Evolutionary conservation across 1,140 invertebrate genomes (phyloP).

Genomic region (Trichonephila clavipes): DNA sequence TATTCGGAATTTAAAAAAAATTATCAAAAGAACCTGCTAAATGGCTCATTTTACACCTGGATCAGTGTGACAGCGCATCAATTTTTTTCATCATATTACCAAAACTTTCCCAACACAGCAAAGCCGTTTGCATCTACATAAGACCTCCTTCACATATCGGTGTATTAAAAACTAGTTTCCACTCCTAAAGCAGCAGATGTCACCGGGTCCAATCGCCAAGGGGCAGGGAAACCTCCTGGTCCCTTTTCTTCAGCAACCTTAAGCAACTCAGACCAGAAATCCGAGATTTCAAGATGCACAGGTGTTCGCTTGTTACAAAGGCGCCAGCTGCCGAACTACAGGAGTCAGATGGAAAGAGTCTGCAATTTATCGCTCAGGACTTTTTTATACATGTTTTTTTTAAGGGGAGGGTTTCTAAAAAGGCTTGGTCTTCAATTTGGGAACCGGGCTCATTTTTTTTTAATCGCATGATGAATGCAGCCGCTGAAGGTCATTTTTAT

Average conservation of each 20-base stretch:
- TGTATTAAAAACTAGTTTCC: neutral
- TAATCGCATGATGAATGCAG: neutral
- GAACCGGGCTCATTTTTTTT: neutral
- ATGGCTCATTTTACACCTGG: too few relatives aligned
- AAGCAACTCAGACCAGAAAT: constrained; percentile 8
- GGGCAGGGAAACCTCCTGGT: neutral
- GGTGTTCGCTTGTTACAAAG: neutral
- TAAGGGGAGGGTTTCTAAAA: neutral
- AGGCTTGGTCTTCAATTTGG: neutral
- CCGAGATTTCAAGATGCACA: neutral
- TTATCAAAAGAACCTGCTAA: too few relatives aligned
- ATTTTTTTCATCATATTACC: neutral
- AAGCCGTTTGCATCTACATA: neutral
- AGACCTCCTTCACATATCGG: neutral
- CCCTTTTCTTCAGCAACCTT: neutral
- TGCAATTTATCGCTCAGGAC: neutral
- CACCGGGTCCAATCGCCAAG: neutral
- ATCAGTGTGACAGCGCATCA: too few relatives aligned
- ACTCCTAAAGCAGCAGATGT: neutral
- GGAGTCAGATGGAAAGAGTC: neutral
- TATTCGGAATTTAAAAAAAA: too few relatives aligned
- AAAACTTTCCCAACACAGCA: neutral
- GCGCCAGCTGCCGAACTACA: neutral
- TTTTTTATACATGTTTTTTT: neutral
- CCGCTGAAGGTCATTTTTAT: neutral